Percentiles rank a stretch among this genome's conserved stretches.
phyloP scores from a whole-genome alignment of 2,888 invertebrate species.

The Leptarthrus brevirostris region DNA sequence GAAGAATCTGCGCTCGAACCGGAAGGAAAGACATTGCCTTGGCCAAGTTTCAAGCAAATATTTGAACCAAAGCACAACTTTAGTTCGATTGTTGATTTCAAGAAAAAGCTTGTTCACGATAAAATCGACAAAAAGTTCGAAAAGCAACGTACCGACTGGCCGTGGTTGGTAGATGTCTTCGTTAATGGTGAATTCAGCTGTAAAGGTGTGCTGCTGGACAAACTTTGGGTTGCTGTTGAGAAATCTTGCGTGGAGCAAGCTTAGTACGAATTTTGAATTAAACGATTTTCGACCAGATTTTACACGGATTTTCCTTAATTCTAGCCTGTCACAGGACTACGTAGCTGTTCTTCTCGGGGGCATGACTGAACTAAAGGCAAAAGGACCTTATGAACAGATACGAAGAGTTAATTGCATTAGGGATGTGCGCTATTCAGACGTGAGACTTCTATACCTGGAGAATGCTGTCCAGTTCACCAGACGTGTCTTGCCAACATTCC shows the following conservation, averaged over 20 bases:
- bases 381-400: conserved; percentile 79
- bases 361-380: conserved; percentile 70
- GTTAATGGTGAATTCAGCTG: conserved; percentile 78
- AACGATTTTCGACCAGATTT: neutral
- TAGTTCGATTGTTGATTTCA: conserved; percentile 6
- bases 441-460: conserved; percentile 74
- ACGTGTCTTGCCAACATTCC: conserved; percentile 75
- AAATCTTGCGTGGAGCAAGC: conserved; percentile 68
- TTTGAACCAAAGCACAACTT: conserved; percentile 36
- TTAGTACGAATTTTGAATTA: conserved; percentile 57
- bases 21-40: conserved; percentile 46
- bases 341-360: conserved; percentile 77
- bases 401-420: conserved; percentile 72
- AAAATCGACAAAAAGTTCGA: neutral
- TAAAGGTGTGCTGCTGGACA: conserved; percentile 75
- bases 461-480: conserved; percentile 71
- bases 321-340: conserved; percentile 71
- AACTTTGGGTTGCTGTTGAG: conserved; percentile 75
- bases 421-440: conserved; percentile 71
- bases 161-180: conserved; percentile 81
- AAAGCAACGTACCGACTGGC: conserved; percentile 66
- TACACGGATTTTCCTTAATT: conserved; percentile 55
- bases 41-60: conserved; percentile 57
- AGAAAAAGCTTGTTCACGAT: neutral
- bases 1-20: conserved; percentile 36